Conservation (phyloP, 2,113 vertebrate genomes). For the Nothocercus julius region DNA sequence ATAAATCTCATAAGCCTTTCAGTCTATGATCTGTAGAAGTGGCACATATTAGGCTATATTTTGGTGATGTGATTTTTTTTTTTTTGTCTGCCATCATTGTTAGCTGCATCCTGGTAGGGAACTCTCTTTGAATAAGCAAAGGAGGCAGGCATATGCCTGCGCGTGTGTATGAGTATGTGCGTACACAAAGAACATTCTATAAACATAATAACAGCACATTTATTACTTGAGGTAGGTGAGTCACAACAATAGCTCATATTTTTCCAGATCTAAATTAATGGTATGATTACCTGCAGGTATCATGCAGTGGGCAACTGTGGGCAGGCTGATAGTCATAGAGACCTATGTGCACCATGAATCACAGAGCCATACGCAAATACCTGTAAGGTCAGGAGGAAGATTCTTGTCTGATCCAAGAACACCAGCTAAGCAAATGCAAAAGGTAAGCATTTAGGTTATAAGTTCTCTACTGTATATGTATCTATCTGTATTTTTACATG, state of each 20-base stretch:
- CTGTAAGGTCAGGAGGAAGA: fast-evolving
- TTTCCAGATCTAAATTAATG: not conserved
- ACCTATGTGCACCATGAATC: fast-evolving
- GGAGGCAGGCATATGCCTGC: fast-evolving
- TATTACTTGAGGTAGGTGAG: not conserved
- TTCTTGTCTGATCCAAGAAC: not conserved
- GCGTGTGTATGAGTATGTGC: fast-evolving
- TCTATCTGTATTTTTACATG: not conserved
- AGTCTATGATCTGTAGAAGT: not conserved
- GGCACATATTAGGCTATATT: too few relatives aligned
- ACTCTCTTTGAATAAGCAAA: not conserved
- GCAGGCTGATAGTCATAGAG: not conserved
- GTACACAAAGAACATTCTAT: not conserved
- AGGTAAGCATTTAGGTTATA: not conserved
- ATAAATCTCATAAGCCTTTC: constrained; percentile 35
- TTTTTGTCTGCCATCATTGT: not conserved
- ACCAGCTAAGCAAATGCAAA: not conserved
- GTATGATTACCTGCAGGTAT: fast-evolving
- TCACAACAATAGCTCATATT: not conserved
- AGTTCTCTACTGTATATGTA: not conserved
- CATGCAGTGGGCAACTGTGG: fast-evolving
- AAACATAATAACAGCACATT: not conserved
- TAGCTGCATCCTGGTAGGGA: not conserved
- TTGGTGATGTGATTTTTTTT: not conserved
- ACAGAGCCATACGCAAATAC: not conserved